Conservation (phyloP, 2,888 invertebrate genomes). For the Orthosia gracilis region DNA sequence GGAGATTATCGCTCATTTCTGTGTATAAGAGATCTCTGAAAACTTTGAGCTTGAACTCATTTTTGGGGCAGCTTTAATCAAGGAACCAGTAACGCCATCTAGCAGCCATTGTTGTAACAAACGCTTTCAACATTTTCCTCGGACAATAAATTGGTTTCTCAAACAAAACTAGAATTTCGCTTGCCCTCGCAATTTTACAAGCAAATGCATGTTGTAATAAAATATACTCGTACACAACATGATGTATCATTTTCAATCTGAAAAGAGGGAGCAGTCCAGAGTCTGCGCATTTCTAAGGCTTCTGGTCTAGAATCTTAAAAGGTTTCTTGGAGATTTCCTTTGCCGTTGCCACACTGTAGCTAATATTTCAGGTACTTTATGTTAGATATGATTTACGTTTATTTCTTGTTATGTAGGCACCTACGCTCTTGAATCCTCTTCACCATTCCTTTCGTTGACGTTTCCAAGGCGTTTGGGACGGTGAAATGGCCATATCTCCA, state of each 20-base stretch:
- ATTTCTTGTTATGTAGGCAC: conserved; percentile 4
- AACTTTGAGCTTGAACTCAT: not conserved
- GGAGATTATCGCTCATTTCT: conserved; percentile 23
- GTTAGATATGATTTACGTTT: not conserved
- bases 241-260: conserved; percentile 24
- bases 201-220: not conserved
- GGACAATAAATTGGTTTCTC: conserved; percentile 1
- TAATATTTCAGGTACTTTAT: not conserved
- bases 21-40: not conserved
- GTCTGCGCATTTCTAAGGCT: conserved; percentile 22
- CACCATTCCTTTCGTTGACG: too few relatives aligned
- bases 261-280: not conserved
- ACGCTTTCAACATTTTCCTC: not conserved
- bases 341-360: not conserved
- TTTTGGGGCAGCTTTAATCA: not conserved
- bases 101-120: not conserved
- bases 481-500: too few relatives aligned
- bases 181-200: not conserved
- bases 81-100: conserved; percentile 11
- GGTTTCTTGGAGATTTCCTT: conserved; percentile 25
- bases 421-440: not conserved
- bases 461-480: too few relatives aligned
- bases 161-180: not conserved
- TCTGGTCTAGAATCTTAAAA: conserved; percentile 27
- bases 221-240: conserved; percentile 1